Evolutionary conservation across 2,888 invertebrate genomes (phyloP).

Genomic region (Agrenia bidenticulata): DNA sequence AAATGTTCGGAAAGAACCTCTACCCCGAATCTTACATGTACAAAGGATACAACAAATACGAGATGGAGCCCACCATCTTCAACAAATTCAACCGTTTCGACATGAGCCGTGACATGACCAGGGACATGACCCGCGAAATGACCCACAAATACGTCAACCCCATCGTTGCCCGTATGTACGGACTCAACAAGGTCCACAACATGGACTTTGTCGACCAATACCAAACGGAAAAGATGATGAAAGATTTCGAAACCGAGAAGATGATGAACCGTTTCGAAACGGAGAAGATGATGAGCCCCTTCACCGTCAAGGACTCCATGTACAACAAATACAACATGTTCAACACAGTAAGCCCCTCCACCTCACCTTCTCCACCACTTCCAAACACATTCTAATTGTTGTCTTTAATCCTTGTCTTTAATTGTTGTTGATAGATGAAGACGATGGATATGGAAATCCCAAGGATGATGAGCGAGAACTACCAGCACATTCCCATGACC

Average conservation of each 20-base stretch:
- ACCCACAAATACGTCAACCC: conserved; percentile 8
- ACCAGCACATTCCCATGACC: conserved; percentile 15
- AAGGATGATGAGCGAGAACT: not conserved
- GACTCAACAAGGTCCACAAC: not conserved
- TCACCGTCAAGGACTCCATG: not conserved
- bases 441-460: too few species aligned
- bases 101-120: not conserved
- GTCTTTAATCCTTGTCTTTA: too few species aligned
- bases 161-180: conserved; percentile 14
- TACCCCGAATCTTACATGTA: too few species aligned
- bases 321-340: not conserved
- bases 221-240: conserved; percentile 5
- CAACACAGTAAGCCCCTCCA: not conserved
- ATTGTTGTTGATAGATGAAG: too few species aligned
- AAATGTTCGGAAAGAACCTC: too few species aligned
- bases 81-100: not conserved
- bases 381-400: too few species aligned
- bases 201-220: not conserved
- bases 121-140: too few species aligned
- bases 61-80: not conserved
- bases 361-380: too few species aligned
- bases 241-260: conserved; percentile 17
- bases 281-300: conserved; percentile 9
- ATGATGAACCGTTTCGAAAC: conserved; percentile 13
- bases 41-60: not conserved